Evolutionary conservation across 2,113 vertebrate genomes (phyloP).

Genomic region (Electrona antarctica): DNA sequence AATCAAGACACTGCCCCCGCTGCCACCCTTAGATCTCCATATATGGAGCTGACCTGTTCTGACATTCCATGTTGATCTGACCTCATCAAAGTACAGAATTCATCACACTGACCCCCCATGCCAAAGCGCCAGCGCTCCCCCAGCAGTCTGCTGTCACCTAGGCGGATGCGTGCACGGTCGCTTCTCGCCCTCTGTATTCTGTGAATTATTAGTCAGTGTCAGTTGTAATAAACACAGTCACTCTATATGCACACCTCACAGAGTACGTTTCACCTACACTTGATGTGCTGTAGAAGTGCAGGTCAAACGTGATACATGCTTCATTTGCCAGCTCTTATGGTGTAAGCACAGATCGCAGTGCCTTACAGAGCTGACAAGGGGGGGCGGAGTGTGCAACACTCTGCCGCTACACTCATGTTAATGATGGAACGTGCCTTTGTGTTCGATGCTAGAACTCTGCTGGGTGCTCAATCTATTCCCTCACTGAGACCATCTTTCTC

Average conservation of each 20-base stretch:
- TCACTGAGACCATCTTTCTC: background rate
- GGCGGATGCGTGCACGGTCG: no score
- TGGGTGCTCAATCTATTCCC: background rate
- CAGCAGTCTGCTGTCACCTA: no score
- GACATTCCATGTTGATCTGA: no score
- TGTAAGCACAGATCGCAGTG: background rate
- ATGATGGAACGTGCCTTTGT: background rate
- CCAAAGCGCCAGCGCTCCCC: no score
- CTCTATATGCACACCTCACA: background rate
- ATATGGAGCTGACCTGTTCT: no score
- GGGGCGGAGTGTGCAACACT: no score
- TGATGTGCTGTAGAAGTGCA: background rate
- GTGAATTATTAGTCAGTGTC: no score
- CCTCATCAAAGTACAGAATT: no score
- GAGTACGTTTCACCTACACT: background rate
- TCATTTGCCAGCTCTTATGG: background rate
- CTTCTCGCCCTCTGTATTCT: no score
- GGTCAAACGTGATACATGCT: slow-evolving; percentile 13
- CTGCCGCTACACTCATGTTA: background rate
- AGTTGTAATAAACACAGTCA: background rate
- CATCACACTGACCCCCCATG: no score
- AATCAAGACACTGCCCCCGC: no score
- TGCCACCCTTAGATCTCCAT: no score
- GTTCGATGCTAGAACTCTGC: background rate
- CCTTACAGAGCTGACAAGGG: background rate